Evolutionary conservation across 1,140 invertebrate species (phyloP), one percentile per base, ranked within the genome.

Genomic region (Zophobas atratus): DNA sequence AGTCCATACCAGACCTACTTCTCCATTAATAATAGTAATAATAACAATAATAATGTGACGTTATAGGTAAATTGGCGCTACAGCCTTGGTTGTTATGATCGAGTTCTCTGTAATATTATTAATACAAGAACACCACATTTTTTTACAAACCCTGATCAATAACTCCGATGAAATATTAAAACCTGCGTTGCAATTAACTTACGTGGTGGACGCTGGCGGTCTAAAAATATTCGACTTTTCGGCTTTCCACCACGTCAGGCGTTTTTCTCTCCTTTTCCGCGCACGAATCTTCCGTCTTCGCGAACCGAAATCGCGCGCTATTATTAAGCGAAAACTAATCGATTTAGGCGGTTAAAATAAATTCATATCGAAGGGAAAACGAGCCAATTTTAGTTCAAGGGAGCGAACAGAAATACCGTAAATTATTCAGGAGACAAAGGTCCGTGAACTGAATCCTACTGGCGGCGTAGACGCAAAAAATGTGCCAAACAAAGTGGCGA

Each of bases 311-410:
- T 20, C 20, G 20, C 20, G 32, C 35, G 36, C 39, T 67, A 43
- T 43, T 67, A 48, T 67, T 67, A 67, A 41, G 60, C 43, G 39
- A 67, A 67, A 67, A 67, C 60, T 43, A 67, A 67, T 67, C 60
- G 60, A 67, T 67, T 67, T 67, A 43, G 34, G 43, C 2, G 38
- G 57, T 43, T 63, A 67, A 67, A 67, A 67, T 46, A 67, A 67
- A 43, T 57, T 36, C 55, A 57, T 57, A 57, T 2, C 32, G 55
- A 57, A 57, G 33, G 33, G 55, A 57, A 57, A 57, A 33, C 20
- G 3, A 4, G 49, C 1, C 55, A 57, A 57, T 33, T 57, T 57
- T 57, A 57, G 3, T 36, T 57, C 55, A 57, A 34, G 32, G 33
- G 55, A 35, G 32, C 35, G 55, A 57, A 57, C 33, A 57, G 33